These are phyloP conservation scores for Danio rerio DNA, from an alignment of 2,113 vertebrate species.

Conservation along the genomic window GRCz12tu NC_133188.1:11539001-11539500, in stretches of 20 bases:
- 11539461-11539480: slow-evolving; percentile 60
- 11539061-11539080: no score
- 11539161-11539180: not conserved
- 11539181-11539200: not conserved
- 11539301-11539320: no score
- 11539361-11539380: slow-evolving; percentile 59
- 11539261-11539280: slow-evolving; percentile 10
- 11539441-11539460: slow-evolving; percentile 58
- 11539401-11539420: slow-evolving; percentile 55
- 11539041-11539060: no score
- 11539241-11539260: not conserved
- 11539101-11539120: no score
- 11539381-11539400: slow-evolving; percentile 57
- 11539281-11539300: slow-evolving; percentile 34
- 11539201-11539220: not conserved
- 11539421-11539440: slow-evolving; percentile 59
- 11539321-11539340: slow-evolving; percentile 32
- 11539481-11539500: slow-evolving; percentile 54
- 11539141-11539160: no score
- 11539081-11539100: no score
- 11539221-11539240: not conserved
- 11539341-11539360: slow-evolving; percentile 50
- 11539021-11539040: no score
- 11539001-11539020: not conserved
- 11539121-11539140: no score